These are phyloP conservation scores for Philereme transversata DNA, from an alignment of 2,888 invertebrate genomes.

Conservation along the genomic window DNA sequence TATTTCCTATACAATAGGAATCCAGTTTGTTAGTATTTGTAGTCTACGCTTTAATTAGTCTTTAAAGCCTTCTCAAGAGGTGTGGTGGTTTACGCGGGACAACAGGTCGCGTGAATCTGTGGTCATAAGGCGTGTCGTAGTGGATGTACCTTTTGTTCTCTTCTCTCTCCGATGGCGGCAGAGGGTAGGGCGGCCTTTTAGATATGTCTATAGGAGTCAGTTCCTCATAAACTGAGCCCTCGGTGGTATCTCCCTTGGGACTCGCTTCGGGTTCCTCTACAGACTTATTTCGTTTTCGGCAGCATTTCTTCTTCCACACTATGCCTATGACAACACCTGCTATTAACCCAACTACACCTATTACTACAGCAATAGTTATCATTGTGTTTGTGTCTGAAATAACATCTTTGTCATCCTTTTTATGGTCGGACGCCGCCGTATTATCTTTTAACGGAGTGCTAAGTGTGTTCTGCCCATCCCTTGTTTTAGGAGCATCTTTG, in stretches of 20 bases:
- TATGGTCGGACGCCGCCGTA: neutral
- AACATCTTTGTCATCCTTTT: neutral
- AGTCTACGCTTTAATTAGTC: no score
- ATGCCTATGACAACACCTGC: conserved; percentile 2
- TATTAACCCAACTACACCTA: conserved; percentile 1
- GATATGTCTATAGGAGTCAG: neutral
- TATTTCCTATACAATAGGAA: no score
- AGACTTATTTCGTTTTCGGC: neutral
- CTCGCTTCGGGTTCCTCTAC: neutral
- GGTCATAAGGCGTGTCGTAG: conserved; percentile 20
- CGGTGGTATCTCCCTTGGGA: neutral
- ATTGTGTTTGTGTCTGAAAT: neutral
- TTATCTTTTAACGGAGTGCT: neutral
- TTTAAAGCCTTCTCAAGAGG: neutral
- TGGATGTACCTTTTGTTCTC: conserved; percentile 13
- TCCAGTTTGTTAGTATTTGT: no score
- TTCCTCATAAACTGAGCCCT: conserved; percentile 10
- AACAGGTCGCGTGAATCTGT: conserved; percentile 13
- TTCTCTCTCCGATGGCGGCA: conserved; percentile 11
- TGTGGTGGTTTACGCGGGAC: neutral
- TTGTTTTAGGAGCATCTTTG: neutral
- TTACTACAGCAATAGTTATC: neutral
- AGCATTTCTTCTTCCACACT: neutral
- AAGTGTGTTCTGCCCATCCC: neutral
- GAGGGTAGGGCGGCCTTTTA: conserved; percentile 8